Conservation (phyloP, 2,888 invertebrate species). For the Oconnorella tubifera region DNA sequence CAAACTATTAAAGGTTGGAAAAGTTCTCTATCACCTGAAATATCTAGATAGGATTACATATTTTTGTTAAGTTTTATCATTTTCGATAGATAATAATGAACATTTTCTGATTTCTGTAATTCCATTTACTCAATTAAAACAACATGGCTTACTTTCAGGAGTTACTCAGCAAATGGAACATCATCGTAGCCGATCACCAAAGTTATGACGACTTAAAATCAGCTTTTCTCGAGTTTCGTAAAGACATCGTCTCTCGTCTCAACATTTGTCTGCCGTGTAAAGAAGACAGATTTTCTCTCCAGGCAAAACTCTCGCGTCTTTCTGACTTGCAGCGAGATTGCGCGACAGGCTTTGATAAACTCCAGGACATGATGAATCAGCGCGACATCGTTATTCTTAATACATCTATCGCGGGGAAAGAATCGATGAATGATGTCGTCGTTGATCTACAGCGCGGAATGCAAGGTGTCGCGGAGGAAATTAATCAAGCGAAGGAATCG, state of each 20-base stretch:
- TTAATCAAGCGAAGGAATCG: not conserved
- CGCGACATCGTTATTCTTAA: conserved; percentile 64
- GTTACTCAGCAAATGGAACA: conserved; percentile 60
- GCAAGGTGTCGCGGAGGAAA: conserved; percentile 65
- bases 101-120: too few species aligned
- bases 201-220: conserved; percentile 72
- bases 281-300: conserved; percentile 80
- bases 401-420: conserved; percentile 85
- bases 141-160: conserved; percentile 54
- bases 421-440: conserved; percentile 77
- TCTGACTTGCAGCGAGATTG: conserved; percentile 16
- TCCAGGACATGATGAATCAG: conserved; percentile 44
- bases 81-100: too few species aligned
- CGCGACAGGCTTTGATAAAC: conserved; percentile 40
- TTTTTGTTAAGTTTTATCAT: too few species aligned
- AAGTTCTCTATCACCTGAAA: too few species aligned
- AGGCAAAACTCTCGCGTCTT: conserved; percentile 70
- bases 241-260: conserved; percentile 81
- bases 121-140: too few species aligned
- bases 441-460: conserved; percentile 77
- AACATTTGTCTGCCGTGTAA: conserved; percentile 74
- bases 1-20: too few species aligned
- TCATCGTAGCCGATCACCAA: conserved; percentile 80
- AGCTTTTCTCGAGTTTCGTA: conserved; percentile 79
- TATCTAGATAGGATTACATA: too few species aligned